Conservation (phyloP, 2,113 vertebrate genomes). For the Elachura formosa region DNA sequence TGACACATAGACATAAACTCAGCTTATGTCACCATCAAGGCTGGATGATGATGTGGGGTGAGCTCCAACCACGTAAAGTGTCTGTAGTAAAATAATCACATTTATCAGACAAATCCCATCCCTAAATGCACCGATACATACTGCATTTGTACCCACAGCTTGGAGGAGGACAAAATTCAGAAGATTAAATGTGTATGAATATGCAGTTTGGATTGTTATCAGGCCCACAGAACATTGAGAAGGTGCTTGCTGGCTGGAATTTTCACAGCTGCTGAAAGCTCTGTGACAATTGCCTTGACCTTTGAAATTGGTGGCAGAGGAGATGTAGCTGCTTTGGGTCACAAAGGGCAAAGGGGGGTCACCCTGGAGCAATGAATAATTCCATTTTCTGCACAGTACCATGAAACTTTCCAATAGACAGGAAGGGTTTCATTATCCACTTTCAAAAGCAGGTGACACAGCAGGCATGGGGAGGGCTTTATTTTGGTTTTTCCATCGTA, state of each 20-base stretch:
- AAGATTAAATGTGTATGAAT: background rate
- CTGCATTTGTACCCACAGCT: background rate
- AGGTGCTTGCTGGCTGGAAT: background rate
- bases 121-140: background rate
- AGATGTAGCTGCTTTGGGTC: background rate
- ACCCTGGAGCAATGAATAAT: background rate
- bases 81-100: background rate
- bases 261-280: background rate
- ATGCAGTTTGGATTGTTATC: background rate
- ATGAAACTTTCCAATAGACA: background rate
- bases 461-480: background rate
- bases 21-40: background rate
- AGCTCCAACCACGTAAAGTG: background rate
- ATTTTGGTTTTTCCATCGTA: background rate
- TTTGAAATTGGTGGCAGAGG: background rate
- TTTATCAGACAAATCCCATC: background rate
- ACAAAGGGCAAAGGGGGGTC: background rate
- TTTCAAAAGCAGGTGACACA: background rate
- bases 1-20: background rate
- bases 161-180: background rate
- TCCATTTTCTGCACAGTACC: background rate
- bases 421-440: background rate
- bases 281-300: background rate
- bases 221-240: background rate
- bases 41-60: background rate